Base-by-base conservation (phyloP, 2,888 invertebrate genomes). In the Cryptosula pallasiana region DNA sequence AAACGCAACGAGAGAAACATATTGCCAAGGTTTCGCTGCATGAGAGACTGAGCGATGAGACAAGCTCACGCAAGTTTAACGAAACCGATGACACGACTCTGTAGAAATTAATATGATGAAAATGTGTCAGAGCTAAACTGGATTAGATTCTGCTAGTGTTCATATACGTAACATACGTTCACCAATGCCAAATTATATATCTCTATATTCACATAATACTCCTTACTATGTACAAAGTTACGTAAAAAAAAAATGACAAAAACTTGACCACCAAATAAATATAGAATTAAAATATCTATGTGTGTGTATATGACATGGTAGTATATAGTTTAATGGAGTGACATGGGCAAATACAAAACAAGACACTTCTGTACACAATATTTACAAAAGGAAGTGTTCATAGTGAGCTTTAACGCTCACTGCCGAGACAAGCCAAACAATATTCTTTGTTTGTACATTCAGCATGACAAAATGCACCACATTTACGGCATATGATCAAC, bases 1-100 rank as follows among this genome's bases (percentile, higher is more conserved):
- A 91, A 83, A 94, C 95, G 58, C 89, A 93, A 20, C 89, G 94
- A 72, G 95, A 95, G 86, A 89, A 90, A 0, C 94, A 92, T 86
- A 90, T 95, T 79, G 94, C 94, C 79, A 95, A 94, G 86, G 92
- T 94, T 84, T n/a, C 70, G 9, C 34, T 63, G 20, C 63, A 63
- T n/a, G 63, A 63, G 9, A 63, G 63, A 63, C 20, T 63, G 20
- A 63, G 32, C 13, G 45, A 45, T 45, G 32, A 32, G n/a, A n/a
- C n/a, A n/a, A n/a, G n/a, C n/a, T n/a, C n/a, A n/a, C n/a, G n/a
- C n/a, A n/a, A n/a, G n/a, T n/a, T n/a, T n/a, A n/a, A n/a, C n/a
- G n/a, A n/a, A n/a, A n/a, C n/a, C n/a, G n/a, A n/a, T n/a, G n/a
- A n/a, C n/a, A n/a, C n/a, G n/a, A n/a, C n/a, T n/a, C n/a, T n/a